These are phyloP conservation scores for Aphidius colemani DNA, from an alignment of 2,888 invertebrate genomes.

Conservation along the genomic window DNA sequence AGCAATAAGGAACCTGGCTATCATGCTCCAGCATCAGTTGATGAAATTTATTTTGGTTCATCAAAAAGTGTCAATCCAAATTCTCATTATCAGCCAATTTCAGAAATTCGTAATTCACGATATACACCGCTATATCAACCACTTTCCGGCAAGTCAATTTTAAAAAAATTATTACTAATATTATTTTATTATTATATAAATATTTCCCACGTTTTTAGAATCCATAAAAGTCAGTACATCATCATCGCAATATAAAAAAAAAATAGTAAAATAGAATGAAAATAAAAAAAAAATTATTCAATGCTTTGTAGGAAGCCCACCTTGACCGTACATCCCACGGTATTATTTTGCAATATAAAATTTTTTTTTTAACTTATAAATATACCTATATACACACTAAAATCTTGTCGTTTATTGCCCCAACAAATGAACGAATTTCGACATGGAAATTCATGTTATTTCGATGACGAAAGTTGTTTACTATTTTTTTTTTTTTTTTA, in stretches of 20 bases:
- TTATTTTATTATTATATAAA: background rate
- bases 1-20: slow-evolving; percentile 49
- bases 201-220: background rate
- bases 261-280: background rate
- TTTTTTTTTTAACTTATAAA: background rate
- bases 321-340: slow-evolving; percentile 21
- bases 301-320: background rate
- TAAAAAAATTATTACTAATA: background rate
- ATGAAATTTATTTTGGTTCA: slow-evolving; percentile 51
- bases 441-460: background rate
- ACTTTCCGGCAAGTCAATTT: slow-evolving; percentile 46
- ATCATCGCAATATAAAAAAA: background rate
- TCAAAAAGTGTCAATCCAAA: slow-evolving; percentile 38
- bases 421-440: slow-evolving; percentile 11
- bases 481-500: slow-evolving; percentile 16
- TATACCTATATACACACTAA: slow-evolving; percentile 1
- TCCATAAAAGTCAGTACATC: background rate
- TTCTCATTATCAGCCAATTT: slow-evolving; percentile 52
- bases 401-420: slow-evolving; percentile 15
- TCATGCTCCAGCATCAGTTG: slow-evolving; percentile 50
- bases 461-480: slow-evolving; percentile 22
- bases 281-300: slow-evolving; percentile 2
- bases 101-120: slow-evolving; percentile 50
- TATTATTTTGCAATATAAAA: slow-evolving; percentile 17
- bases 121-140: slow-evolving; percentile 51